Evolutionary conservation across 2,888 invertebrate genomes (phyloP).

Genomic region (Gryllus longicercus): DNA sequence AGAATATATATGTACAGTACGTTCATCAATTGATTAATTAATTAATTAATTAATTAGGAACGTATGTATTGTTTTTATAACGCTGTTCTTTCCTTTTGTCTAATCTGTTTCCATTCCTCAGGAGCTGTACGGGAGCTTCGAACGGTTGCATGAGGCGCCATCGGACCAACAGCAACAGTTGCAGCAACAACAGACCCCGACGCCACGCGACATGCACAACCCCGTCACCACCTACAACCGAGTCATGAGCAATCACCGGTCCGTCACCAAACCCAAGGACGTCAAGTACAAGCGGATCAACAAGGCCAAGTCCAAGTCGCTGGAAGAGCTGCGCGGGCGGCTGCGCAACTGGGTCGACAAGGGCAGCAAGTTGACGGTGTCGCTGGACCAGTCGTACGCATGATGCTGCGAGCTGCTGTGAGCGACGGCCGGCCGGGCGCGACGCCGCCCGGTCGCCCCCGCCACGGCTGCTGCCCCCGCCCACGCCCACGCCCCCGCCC

Average conservation of each 20-base stretch:
- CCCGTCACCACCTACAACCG: constrained; percentile 72
- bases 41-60: too few relatives aligned
- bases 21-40: too few relatives aligned
- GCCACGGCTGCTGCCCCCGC: neutral
- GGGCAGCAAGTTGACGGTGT: constrained; percentile 36
- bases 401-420: constrained; percentile 24
- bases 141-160: constrained; percentile 44
- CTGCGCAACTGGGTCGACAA: constrained; percentile 84
- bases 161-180: constrained; percentile 12
- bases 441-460: neutral
- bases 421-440: neutral
- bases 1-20: too few relatives aligned
- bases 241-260: constrained; percentile 86
- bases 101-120: constrained; percentile 35
- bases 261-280: constrained; percentile 86
- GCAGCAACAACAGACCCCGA: neutral
- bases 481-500: neutral
- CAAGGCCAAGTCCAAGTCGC: constrained; percentile 83
- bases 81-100: too few relatives aligned
- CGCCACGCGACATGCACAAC: constrained; percentile 37
- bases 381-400: constrained; percentile 37
- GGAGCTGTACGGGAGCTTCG: constrained; percentile 50
- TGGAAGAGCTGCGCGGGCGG: constrained; percentile 77
- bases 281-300: constrained; percentile 88
- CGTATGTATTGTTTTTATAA: too few relatives aligned